Percentiles rank a stretch among this genome's conserved stretches.
Evolutionary conservation across 2,113 vertebrate species (phyloP).

Genomic region (Ptyas mucosa): DNA sequence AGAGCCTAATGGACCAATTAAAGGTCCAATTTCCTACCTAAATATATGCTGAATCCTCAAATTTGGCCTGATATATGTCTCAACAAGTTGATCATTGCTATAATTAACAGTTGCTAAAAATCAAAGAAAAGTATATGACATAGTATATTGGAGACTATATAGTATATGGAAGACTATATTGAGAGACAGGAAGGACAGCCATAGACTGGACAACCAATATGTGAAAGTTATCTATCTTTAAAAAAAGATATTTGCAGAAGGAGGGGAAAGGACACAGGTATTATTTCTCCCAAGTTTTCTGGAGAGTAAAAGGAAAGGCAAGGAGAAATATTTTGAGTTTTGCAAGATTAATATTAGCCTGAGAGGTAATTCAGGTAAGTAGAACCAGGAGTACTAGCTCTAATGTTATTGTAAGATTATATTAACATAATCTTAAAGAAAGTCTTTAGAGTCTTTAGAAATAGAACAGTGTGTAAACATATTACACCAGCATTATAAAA

Average conservation of each 20-base stretch:
- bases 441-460: not conserved
- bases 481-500: not conserved
- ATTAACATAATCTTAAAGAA: not conserved
- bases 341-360: not conserved
- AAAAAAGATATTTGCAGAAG: not conserved
- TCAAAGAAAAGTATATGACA: not conserved
- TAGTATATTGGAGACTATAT: not conserved
- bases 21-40: not conserved
- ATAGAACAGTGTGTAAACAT: not conserved
- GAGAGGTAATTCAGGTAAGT: not conserved
- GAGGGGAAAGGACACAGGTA: not conserved
- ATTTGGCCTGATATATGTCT: not conserved
- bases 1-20: not conserved
- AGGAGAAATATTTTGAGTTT: not conserved
- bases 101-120: not conserved
- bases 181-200: not conserved
- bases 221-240: not conserved
- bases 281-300: not conserved
- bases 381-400: not conserved
- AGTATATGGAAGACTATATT: not conserved
- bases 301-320: not conserved
- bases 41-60: not conserved
- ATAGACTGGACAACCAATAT: not conserved
- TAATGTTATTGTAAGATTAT: not conserved
- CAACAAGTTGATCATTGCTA: not conserved